phyloP scores from a whole-genome alignment of 2,888 invertebrate genomes.

The Xestia sexstrigata region DNA sequence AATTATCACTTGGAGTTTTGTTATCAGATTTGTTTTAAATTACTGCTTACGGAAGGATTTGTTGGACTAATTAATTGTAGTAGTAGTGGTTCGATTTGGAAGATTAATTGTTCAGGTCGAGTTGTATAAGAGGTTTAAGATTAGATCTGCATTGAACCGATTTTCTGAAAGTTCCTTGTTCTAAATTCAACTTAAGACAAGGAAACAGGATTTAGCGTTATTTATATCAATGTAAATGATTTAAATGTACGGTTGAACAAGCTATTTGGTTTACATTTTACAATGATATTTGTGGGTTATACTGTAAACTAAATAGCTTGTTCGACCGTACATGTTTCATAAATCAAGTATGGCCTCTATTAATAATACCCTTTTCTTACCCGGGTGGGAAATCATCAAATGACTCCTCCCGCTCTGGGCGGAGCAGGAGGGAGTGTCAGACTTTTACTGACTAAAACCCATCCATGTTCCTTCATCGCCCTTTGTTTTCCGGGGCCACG shows the following conservation, averaged over 20 bases:
- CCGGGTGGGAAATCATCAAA: no score
- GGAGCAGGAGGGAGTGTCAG: no score
- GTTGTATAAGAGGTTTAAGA: conserved; percentile 23
- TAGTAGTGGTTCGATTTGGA: conserved; percentile 1
- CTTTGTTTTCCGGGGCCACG: no score
- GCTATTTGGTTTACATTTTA: no score
- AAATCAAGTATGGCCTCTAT: neutral
- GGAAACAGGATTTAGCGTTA: conserved; percentile 9
- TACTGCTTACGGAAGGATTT: conserved; percentile 44
- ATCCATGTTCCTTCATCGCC: no score
- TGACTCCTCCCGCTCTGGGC: no score
- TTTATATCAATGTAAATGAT: neutral
- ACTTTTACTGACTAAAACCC: no score
- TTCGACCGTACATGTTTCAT: neutral
- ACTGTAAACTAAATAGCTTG: no score
- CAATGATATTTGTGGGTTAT: no score
- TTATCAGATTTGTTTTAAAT: conserved; percentile 50
- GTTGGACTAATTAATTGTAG: conserved; percentile 27
- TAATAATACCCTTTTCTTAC: neutral
- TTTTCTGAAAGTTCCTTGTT: conserved; percentile 36
- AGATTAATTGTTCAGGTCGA: conserved; percentile 44
- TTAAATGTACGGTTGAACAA: neutral
- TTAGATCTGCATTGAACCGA: conserved; percentile 14
- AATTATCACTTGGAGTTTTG: conserved; percentile 51
- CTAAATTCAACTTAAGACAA: conserved; percentile 2